Evolutionary conservation across 1,140 invertebrate species (phyloP), one percentile per base, ranked within the genome.

Genomic region (Megalonaias nervosa): DNA sequence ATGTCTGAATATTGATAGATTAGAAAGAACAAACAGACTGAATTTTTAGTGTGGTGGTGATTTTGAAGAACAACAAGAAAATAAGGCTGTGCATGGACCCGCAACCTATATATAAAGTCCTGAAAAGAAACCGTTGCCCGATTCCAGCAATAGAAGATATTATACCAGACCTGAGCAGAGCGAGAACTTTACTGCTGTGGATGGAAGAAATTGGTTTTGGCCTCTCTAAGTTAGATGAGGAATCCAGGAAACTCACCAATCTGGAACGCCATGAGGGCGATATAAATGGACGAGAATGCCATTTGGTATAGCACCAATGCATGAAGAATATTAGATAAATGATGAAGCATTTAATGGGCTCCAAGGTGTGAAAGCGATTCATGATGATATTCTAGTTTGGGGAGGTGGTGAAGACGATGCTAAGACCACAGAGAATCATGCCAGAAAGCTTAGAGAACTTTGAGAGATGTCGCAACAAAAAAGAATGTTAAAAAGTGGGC

Each of bases 401-500:
- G 38, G 6, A 48, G 11, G 38, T 48, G 11, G 38, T 9, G 9
- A 48, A 91, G 11, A 86, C 69, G 65, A 89, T 71, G 81, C 89
- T 75, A 85, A 87, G 26, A 70, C 76, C 0, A 6, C 21, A 17
- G 57, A 21, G 16, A 76, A 81, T 64, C 79, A 83, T 59, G 82
- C 79, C 56, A 13, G 60, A 6, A 80, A 82, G 13, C 38, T 81
- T 5, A 38, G 55, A 16, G 57, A 21, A 17, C 31, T 78, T 75
- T 2, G 31, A 77, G 62, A n/a, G 73, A 26, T 80, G 72, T 62
- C 62, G 62, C 9, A n/a, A n/a, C 66, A 85, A 59, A 57, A 38
- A 12, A 85, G n/a, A 88, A 75, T 2, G 26, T 78, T 92, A n/a
- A 88, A n/a, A 85, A 71, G 82, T 92, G 65, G 91, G 91, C 83